phyloP scores from a whole-genome alignment of 2,888 invertebrate species.

The Zelleria hepariella region DNA sequence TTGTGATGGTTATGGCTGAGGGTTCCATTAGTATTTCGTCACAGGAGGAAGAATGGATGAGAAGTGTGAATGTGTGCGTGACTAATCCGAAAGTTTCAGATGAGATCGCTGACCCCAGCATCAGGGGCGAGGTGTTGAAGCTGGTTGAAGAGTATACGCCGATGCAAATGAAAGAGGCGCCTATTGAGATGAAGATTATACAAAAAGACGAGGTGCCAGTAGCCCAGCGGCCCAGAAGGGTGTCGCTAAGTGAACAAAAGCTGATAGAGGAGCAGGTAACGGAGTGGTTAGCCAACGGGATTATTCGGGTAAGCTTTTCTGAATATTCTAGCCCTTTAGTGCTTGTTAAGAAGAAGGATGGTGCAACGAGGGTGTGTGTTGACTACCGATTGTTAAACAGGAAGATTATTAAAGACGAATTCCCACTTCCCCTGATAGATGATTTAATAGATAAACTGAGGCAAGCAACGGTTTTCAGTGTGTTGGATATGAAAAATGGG shows the following conservation, averaged over 20 bases:
- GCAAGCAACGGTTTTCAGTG: conserved; percentile 13
- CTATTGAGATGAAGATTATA: neutral
- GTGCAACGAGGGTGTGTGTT: neutral
- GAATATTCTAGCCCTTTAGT: no score
- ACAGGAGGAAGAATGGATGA: conserved; percentile 11
- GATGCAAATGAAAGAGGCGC: neutral
- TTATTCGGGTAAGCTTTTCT: no score
- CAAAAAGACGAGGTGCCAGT: neutral
- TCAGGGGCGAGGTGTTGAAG: neutral
- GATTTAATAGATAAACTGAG: conserved; percentile 33
- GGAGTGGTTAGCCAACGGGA: neutral
- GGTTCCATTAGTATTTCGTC: neutral
- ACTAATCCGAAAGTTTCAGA: no score
- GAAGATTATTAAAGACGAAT: neutral
- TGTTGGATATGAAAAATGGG: conserved; percentile 26
- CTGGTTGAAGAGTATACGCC: neutral
- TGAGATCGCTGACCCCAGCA: no score
- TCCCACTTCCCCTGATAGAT: conserved; percentile 26
- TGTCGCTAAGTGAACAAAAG: neutral
- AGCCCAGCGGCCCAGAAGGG: neutral
- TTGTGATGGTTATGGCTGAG: neutral
- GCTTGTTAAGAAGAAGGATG: no score
- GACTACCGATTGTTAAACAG: neutral
- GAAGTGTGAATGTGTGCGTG: conserved; percentile 7
- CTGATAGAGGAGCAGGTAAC: neutral